phyloP scores from a whole-genome alignment of 2,888 invertebrate genomes.

The Temnothorax ravouxi region DNA sequence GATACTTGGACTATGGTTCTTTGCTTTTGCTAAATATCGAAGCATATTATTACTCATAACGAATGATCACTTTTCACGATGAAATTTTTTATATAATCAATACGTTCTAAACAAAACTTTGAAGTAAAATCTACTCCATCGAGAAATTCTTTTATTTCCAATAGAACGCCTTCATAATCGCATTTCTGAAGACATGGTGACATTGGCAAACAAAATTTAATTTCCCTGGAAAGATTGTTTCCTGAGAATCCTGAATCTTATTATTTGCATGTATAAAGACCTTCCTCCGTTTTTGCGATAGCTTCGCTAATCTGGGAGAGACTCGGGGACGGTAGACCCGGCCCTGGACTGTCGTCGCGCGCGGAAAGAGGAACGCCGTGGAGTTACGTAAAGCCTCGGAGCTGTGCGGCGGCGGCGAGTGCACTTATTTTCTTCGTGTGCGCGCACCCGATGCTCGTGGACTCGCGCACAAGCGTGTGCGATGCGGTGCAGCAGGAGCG shows the following conservation, averaged over 20 bases:
- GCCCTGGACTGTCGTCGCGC: constrained; percentile 68
- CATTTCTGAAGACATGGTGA: not conserved
- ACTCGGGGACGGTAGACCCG: constrained; percentile 53
- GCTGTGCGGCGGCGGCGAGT: constrained; percentile 59
- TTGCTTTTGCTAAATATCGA: not conserved
- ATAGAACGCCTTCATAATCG: not conserved
- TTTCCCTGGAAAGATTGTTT: not conserved
- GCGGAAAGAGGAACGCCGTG: constrained; percentile 76
- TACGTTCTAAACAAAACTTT: not conserved
- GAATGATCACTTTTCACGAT: too few relatives aligned
- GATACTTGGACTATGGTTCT: not conserved
- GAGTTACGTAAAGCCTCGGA: constrained; percentile 79
- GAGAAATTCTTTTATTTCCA: not conserved
- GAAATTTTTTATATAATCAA: not conserved
- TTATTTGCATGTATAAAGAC: not conserved
- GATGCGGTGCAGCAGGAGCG: constrained; percentile 1
- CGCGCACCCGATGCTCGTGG: constrained; percentile 37
- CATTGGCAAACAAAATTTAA: too few relatives aligned
- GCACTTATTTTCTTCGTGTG: constrained; percentile 66
- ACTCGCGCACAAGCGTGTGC: constrained; percentile 30
- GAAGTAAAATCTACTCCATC: not conserved
- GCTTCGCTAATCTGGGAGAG: not conserved
- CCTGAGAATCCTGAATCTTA: not conserved
- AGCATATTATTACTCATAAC: not conserved
- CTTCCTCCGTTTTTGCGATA: not conserved